Evolutionary conservation across 2,888 invertebrate genomes (phyloP).

Genomic region (Sarcophaga carnaria): DNA sequence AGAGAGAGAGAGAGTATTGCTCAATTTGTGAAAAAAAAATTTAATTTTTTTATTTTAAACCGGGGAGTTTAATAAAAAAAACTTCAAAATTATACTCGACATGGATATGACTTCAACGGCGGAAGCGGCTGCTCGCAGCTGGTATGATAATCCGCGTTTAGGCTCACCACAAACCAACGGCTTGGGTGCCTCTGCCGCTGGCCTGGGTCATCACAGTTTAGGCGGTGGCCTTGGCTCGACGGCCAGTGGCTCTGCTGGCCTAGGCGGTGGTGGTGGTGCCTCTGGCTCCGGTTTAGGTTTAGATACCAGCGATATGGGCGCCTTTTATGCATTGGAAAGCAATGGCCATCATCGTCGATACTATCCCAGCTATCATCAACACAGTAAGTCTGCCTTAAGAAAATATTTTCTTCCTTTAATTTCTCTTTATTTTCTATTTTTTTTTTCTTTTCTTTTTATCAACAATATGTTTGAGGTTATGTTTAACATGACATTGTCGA

Average conservation of each 20-base stretch:
- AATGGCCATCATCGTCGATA: slow-evolving; percentile 82
- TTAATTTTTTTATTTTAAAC: slow-evolving; percentile 67
- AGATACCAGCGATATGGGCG: slow-evolving; percentile 82
- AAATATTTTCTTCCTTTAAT: not conserved
- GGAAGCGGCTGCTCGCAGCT: slow-evolving; percentile 82
- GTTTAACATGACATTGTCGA: slow-evolving; percentile 51
- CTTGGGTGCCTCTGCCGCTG: slow-evolving; percentile 77
- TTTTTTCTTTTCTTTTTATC: slow-evolving; percentile 34
- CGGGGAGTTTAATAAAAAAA: slow-evolving; percentile 66
- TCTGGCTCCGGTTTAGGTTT: slow-evolving; percentile 77
- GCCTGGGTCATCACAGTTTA: slow-evolving; percentile 79
- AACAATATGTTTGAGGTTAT: slow-evolving; percentile 40
- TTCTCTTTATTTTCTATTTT: slow-evolving; percentile 5
- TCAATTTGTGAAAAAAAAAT: slow-evolving; percentile 35
- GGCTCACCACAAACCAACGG: slow-evolving; percentile 81
- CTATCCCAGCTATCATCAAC: slow-evolving; percentile 82
- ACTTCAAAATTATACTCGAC: slow-evolving; percentile 82
- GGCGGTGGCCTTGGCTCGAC: slow-evolving; percentile 79
- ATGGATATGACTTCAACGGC: slow-evolving; percentile 83
- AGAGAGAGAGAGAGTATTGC: not conserved
- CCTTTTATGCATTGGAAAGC: slow-evolving; percentile 82
- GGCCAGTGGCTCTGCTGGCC: slow-evolving; percentile 77
- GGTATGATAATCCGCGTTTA: slow-evolving; percentile 82
- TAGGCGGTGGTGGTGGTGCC: slow-evolving; percentile 75
- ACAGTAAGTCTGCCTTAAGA: slow-evolving; percentile 77